phyloP scores from a whole-genome alignment of 2,113 vertebrate species.

The Callionymus lyra region DNA sequence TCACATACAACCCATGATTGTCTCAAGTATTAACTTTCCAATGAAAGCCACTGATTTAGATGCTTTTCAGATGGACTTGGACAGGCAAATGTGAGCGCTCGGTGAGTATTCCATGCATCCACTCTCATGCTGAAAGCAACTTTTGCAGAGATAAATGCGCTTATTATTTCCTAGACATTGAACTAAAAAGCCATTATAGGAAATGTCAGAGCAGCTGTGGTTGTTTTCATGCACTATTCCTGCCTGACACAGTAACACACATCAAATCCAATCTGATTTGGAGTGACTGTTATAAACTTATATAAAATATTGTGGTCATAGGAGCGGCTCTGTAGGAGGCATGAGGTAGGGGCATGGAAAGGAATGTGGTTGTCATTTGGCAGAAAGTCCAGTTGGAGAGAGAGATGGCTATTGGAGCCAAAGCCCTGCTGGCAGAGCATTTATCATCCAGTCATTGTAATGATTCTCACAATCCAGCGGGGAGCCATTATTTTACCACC shows the following conservation, averaged over 20 bases:
- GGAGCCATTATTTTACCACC: conserved; percentile 31
- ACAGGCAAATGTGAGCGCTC: too few species aligned
- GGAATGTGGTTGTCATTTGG: conserved; percentile 39
- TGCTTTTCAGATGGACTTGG: too few species aligned
- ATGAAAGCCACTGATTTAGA: too few species aligned
- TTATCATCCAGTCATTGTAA: conserved; percentile 46
- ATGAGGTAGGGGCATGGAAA: conserved; percentile 14
- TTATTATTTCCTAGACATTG: conserved; percentile 62
- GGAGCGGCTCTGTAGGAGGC: conserved; percentile 12
- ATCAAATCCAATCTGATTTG: conserved; percentile 43
- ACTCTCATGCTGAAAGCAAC: too few species aligned
- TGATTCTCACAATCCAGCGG: conserved; percentile 41
- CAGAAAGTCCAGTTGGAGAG: conserved; percentile 30
- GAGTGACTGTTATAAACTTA: conserved; percentile 54
- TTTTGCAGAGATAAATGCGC: conserved; percentile 32
- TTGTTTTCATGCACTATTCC: conserved; percentile 48
- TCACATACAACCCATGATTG: too few species aligned
- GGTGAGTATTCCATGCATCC: too few species aligned
- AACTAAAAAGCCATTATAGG: conserved; percentile 60
- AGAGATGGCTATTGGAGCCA: conserved; percentile 31
- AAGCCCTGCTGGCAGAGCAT: conserved; percentile 30
- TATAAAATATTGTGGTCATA: conserved; percentile 46
- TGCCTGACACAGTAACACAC: conserved; percentile 37
- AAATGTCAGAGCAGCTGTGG: conserved; percentile 59
- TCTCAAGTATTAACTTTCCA: too few species aligned